phyloP scores from a whole-genome alignment of 2,797 vertebrate species.

The Numenius phaeopus region DNA sequence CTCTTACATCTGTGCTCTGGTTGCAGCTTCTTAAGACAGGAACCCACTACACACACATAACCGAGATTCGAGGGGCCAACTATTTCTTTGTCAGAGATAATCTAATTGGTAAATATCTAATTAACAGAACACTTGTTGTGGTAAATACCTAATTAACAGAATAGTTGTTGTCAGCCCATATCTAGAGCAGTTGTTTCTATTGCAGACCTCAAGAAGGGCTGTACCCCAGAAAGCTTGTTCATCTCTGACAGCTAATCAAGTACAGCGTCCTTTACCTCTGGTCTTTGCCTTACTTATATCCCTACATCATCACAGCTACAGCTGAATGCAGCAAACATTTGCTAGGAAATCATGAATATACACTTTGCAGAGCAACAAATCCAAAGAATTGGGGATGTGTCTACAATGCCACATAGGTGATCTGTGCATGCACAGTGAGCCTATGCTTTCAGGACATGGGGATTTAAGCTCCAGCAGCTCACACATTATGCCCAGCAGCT shows the following conservation, averaged over 20 bases:
- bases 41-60: not conserved
- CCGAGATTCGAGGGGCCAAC: not conserved
- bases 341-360: not conserved
- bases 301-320: not conserved
- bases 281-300: not conserved
- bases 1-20: too few relatives aligned
- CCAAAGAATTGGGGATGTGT: not conserved
- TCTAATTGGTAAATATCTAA: not conserved
- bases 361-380: not conserved
- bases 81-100: not conserved
- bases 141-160: not conserved
- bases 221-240: not conserved
- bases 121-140: not conserved
- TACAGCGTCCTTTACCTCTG: rapidly evolving
- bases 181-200: not conserved
- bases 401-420: not conserved
- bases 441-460: rapidly evolving
- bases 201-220: not conserved
- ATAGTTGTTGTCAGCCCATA: not conserved
- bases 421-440: not conserved
- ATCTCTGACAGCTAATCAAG: not conserved
- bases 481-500: not conserved
- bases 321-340: not conserved
- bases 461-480: not conserved
- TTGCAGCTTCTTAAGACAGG: not conserved